A percentile compares a stretch with the other conserved stretches of the same genome.
Evolutionary conservation across 64 coral and sea anemone species (phyloP).

Genomic region (Acropora tenuis): DNA sequence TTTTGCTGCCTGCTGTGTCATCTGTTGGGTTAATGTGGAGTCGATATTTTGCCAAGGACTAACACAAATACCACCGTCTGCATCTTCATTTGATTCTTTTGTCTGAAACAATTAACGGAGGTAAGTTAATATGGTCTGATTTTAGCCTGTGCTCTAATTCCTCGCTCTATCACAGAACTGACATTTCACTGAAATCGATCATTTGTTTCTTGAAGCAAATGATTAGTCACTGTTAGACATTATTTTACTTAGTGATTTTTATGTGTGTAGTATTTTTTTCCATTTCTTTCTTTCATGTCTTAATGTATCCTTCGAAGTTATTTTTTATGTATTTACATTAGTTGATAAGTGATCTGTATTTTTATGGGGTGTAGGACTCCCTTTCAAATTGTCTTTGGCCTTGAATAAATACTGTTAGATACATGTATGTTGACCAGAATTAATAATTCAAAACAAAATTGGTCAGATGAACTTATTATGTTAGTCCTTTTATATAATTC

Average conservation of each 20-base stretch:
- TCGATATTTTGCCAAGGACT: slow-evolving; percentile 24
- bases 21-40: slow-evolving; percentile 31
- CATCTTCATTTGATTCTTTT: slow-evolving; percentile 10
- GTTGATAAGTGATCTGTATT: too few relatives aligned
- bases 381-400: background rate
- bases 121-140: background rate
- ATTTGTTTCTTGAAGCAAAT: slow-evolving; percentile 7
- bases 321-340: background rate
- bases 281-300: background rate
- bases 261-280: background rate
- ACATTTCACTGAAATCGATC: slow-evolving; percentile 25
- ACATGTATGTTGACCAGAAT: slow-evolving; percentile 21
- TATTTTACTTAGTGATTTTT: slow-evolving; percentile 2
- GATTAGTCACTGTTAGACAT: slow-evolving; percentile 2
- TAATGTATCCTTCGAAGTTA: background rate
- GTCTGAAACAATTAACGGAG: background rate
- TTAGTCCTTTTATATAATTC: background rate
- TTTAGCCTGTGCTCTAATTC: background rate
- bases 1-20: slow-evolving; percentile 36
- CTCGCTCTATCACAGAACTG: slow-evolving; percentile 16
- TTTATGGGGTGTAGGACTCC: background rate
- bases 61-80: slow-evolving; percentile 5
- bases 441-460: background rate
- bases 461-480: background rate
- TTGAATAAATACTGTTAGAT: background rate